Base-by-base conservation (phyloP, 2,888 invertebrate genomes). In the Pseudococcus jackbeardsleyi region DNA sequence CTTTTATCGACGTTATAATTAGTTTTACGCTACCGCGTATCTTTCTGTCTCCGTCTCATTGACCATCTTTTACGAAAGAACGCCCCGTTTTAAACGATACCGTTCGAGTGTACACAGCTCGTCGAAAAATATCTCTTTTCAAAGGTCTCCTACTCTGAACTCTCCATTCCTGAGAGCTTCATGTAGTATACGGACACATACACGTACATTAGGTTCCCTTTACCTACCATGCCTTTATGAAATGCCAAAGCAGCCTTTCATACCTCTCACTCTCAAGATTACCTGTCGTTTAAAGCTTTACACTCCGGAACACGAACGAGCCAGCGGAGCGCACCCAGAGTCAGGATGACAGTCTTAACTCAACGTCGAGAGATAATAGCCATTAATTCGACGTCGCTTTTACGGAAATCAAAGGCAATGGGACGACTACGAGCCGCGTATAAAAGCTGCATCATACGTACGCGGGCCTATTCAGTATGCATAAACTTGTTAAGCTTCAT, bases 361-460 rank as follows among this genome's bases (percentile, higher is more conserved):
- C 77, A 77, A 39, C 17, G 77, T 77, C 77, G 26, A 33, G 77
- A 77, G 77, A 77, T 77, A 77, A 77, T 77, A 77, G 77, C 33
- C 77, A 39, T 77, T 77, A 77, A 77, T 64, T 64, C 22, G 22
- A 50, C 68, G 33, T 77, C 39, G 77, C 33, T 77, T 39, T 77
- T 17, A 26, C 77, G 77, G 77, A 77, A 77, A 77, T 77, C 77
- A 77, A 77, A 77, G 77, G 39, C 50, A 50, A 50, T 50, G 59
- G 6, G 15, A 59, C 15, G 12, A 59, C 59, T 17, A 59, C 26
- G 26, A 3, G 26, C 15, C 22, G 15, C 72, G 72, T 72, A 22
- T 72, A 72, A 72, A 72, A 72, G 72, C 72, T 33, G 26, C 26
- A 33, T 33, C 26, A 33, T 59, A 59, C 26, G 12, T 46, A 46